Conservation (phyloP, 2,113 vertebrate genomes). For the Anoplopoma fimbria region DNA sequence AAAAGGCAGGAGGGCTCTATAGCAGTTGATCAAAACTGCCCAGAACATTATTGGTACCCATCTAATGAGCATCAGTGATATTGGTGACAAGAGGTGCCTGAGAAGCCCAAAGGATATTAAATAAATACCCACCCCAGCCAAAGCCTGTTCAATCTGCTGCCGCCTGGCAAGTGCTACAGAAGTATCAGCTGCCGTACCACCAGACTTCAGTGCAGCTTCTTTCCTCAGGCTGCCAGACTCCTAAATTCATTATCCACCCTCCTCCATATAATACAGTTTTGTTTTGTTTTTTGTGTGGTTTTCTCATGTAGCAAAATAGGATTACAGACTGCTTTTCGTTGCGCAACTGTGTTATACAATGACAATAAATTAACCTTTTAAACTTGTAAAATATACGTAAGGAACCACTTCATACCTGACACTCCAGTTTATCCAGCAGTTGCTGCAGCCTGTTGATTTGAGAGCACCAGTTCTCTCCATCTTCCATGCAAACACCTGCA, state of each 20-base stretch:
- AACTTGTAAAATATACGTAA: not conserved
- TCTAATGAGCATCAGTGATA: not conserved
- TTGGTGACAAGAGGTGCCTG: not conserved
- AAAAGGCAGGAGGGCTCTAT: not conserved
- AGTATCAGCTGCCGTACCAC: no score
- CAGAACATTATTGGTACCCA: not conserved
- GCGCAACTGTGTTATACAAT: not conserved
- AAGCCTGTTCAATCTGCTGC: no score
- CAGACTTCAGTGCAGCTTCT: not conserved
- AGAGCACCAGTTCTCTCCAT: constrained; percentile 90
- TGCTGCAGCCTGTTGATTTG: constrained; percentile 94
- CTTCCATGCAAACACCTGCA: constrained; percentile 85
- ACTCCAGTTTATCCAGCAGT: constrained; percentile 94
- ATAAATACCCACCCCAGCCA: no score
- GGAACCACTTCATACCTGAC: constrained; percentile 84
- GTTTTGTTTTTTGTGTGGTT: not conserved
- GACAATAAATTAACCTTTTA: not conserved
- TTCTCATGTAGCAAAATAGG: no score
- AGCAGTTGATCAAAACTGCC: not conserved
- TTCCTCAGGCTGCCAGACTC: not conserved
- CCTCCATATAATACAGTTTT: not conserved
- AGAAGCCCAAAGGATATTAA: no score
- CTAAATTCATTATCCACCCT: not conserved
- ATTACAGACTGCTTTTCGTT: no score
- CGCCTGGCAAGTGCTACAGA: no score